Conservation (phyloP, 2,797 vertebrate genomes). For the Vespertilio murinus region DNA sequence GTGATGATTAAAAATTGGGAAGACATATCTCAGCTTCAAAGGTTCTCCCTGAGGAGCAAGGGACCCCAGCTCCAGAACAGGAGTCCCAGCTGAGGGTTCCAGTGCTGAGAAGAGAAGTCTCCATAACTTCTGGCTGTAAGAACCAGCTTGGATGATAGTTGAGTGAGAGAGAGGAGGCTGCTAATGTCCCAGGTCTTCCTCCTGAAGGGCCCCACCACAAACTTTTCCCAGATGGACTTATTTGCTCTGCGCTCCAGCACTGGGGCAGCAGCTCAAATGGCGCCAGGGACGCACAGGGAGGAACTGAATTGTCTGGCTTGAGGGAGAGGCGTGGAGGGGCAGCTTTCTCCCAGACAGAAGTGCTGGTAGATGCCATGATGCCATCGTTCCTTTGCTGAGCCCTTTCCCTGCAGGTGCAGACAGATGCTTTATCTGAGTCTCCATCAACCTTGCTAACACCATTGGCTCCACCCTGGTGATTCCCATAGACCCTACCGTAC, state of each 20-base stretch:
- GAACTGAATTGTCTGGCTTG: not conserved
- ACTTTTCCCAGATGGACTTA: not conserved
- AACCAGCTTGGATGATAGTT: not conserved
- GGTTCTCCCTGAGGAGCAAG: not conserved
- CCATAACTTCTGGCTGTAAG: not conserved
- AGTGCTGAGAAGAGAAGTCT: not conserved
- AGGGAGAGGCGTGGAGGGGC: too few species aligned
- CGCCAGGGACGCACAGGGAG: not conserved
- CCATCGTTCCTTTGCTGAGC: not conserved
- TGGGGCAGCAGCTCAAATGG: not conserved
- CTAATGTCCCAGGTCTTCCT: not conserved
- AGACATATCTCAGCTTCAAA: not conserved
- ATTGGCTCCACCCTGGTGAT: not conserved
- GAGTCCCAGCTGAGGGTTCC: not conserved
- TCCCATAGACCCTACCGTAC: not conserved
- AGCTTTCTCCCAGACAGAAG: not conserved
- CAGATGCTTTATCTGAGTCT: not conserved
- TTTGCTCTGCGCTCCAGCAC: not conserved
- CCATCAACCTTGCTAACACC: not conserved
- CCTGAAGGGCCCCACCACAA: not conserved
- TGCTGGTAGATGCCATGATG: not conserved
- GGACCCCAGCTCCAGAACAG: not conserved
- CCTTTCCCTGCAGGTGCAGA: not conserved
- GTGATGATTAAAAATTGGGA: not conserved
- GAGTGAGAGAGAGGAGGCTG: not conserved